Conservation (phyloP, 2,113 vertebrate species). For the Hippopotamus amphibius region DNA sequence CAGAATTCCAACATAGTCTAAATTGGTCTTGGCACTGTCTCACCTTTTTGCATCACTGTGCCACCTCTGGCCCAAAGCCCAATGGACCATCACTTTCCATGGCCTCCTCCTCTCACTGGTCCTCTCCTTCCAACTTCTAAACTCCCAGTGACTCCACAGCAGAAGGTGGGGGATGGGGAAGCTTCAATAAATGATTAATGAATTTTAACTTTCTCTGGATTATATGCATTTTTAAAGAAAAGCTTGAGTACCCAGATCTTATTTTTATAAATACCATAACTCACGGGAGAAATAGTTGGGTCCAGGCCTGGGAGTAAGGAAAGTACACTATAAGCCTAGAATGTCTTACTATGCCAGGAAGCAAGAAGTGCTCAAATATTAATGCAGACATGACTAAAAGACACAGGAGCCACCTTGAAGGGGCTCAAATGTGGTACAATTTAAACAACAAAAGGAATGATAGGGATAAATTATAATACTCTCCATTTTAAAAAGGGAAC, state of each 20-base stretch:
- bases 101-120: neutral
- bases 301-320: neutral
- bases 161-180: neutral
- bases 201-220: neutral
- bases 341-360: neutral
- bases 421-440: neutral
- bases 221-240: neutral
- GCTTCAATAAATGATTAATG: constrained; percentile 5
- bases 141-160: neutral
- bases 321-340: neutral
- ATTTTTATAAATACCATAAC: constrained; percentile 25
- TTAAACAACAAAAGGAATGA: neutral
- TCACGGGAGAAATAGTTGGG: neutral
- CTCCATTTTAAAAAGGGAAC: neutral
- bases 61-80: neutral
- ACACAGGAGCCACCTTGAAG: neutral
- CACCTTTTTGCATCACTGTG: neutral
- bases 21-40: neutral
- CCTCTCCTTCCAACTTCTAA: constrained; percentile 12
- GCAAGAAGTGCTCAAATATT: neutral
- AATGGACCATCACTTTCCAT: neutral
- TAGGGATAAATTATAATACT: neutral
- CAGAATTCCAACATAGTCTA: neutral
- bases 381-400: neutral
- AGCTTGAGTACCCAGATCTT: neutral